Evolutionary conservation across 2,888 invertebrate species (phyloP).

Genomic region (Carpatolechia fugitivella): DNA sequence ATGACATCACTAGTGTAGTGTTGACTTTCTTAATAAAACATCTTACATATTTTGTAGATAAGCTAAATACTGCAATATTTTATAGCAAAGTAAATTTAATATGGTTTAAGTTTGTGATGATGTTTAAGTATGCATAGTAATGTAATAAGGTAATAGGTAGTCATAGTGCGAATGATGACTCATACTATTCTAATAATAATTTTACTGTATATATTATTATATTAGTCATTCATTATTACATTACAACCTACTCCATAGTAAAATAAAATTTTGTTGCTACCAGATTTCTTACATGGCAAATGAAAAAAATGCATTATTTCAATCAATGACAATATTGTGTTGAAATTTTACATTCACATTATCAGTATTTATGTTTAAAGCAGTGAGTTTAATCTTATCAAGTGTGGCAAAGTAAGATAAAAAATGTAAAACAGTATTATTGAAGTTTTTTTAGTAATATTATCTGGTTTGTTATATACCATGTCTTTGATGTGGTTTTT

Average conservation of each 20-base stretch:
- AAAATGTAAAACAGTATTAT: not conserved
- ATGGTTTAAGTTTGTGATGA: no score
- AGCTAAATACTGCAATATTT: no score
- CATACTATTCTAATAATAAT: conserved; percentile 23
- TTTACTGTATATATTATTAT: no score
- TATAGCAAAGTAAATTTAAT: no score
- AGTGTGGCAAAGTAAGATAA: conserved; percentile 10
- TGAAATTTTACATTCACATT: conserved; percentile 32
- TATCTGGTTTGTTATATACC: not conserved
- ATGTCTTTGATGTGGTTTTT: no score
- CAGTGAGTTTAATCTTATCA: conserved; percentile 24
- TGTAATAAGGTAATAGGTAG: not conserved
- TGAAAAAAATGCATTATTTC: not conserved
- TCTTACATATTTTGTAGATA: no score
- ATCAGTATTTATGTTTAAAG: conserved; percentile 28
- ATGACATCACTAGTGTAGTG: not conserved
- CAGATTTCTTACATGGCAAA: not conserved
- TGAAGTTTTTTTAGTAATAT: not conserved
- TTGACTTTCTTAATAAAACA: not conserved
- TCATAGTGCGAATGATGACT: not conserved
- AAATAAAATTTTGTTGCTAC: no score
- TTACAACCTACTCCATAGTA: no score
- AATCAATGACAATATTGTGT: conserved; percentile 7
- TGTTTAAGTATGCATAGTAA: not conserved
- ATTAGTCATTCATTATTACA: no score